phyloP scores from a whole-genome alignment of 2,113 vertebrate genomes.

The Origma solitaria region DNA sequence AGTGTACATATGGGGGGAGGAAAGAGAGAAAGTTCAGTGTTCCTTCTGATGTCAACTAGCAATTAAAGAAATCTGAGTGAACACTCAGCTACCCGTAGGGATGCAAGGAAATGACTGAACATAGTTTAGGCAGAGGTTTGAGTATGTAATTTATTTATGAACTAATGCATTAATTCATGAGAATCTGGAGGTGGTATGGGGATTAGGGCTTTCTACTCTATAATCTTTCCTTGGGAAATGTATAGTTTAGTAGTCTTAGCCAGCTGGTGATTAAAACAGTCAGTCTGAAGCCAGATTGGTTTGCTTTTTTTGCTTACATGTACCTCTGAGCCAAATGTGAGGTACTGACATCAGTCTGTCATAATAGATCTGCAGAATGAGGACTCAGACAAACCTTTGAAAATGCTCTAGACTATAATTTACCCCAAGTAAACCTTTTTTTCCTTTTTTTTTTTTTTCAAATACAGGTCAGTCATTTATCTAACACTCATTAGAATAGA shows the following conservation, averaged over 20 bases:
- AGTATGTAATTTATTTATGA: conserved; percentile 69
- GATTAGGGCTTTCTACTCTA: conserved; percentile 50
- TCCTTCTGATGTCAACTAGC: conserved; percentile 25
- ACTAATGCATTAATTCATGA: conserved; percentile 73
- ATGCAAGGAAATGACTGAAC: conserved; percentile 33
- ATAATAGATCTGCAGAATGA: background rate
- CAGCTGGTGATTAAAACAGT: conserved; percentile 44
- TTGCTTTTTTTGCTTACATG: background rate
- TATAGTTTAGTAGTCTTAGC: conserved; percentile 49
- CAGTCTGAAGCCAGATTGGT: conserved; percentile 8
- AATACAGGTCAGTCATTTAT: background rate
- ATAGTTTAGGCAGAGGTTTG: conserved; percentile 48
- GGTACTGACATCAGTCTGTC: conserved; percentile 13
- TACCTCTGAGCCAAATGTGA: conserved; percentile 15
- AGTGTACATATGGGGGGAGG: background rate
- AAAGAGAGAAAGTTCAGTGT: background rate
- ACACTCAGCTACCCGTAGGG: background rate
- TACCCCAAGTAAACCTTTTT: background rate
- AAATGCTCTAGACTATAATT: background rate
- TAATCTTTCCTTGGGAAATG: conserved; percentile 58
- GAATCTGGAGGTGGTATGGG: conserved; percentile 59
- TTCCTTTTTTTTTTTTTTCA: background rate
- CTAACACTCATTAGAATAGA: background rate
- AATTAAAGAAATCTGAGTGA: conserved; percentile 54
- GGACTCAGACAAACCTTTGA: background rate